A percentile compares a stretch with the other conserved stretches of the same genome.
These are phyloP conservation scores for Ischnura elegans DNA, from an alignment of 2,888 invertebrate species.

Conservation along the genomic window DNA sequence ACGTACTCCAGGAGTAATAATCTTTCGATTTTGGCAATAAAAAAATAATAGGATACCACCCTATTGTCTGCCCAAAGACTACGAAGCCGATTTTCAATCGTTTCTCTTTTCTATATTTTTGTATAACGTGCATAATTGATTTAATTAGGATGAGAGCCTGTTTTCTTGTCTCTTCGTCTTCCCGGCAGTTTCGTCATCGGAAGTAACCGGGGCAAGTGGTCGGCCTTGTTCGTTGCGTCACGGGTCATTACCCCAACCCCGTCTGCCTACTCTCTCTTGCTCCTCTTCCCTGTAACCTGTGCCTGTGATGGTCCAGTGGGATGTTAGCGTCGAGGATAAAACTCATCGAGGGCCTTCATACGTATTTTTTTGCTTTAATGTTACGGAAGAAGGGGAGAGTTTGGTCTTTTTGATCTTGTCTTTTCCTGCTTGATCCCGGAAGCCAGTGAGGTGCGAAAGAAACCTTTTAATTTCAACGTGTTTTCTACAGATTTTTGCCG, in stretches of 20 bases:
- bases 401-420: not conserved
- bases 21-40: too few relatives aligned
- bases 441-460: not conserved
- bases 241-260: not conserved
- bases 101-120: too few relatives aligned
- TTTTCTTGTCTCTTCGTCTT: not conserved
- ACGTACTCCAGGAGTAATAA: too few relatives aligned
- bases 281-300: not conserved
- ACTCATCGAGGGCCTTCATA: not conserved
- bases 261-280: not conserved
- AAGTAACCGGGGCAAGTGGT: not conserved
- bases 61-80: too few relatives aligned
- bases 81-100: too few relatives aligned
- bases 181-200: not conserved
- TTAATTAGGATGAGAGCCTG: too few relatives aligned
- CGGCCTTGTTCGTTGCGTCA: slow-evolving; percentile 31
- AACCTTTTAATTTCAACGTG: not conserved
- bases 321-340: not conserved
- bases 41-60: too few relatives aligned
- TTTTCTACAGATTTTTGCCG: not conserved
- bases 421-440: not conserved
- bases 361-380: not conserved
- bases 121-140: too few relatives aligned
- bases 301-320: not conserved
- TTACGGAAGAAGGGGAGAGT: not conserved